Evolutionary conservation across 2,888 invertebrate species (phyloP).

Genomic region (Ochropleura leucogaster): DNA sequence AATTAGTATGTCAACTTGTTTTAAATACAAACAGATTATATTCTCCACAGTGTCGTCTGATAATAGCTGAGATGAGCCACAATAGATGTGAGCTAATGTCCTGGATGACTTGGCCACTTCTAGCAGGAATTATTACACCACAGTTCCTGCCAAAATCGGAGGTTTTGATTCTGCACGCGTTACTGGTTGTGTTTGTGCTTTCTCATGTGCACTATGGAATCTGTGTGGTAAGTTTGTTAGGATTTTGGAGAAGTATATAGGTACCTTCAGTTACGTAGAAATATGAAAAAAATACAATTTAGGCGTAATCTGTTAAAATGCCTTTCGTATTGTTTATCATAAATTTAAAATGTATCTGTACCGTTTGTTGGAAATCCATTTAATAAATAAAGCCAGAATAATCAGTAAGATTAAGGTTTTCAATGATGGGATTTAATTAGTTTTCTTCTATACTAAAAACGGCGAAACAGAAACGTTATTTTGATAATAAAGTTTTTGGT

Average conservation of each 20-base stretch:
- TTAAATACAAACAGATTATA: not conserved
- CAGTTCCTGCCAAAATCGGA: constrained; percentile 91
- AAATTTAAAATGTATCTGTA: too few relatives aligned
- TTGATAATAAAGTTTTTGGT: not conserved
- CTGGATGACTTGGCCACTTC: constrained; percentile 93
- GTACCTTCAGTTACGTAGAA: not conserved
- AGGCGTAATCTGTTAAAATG: not conserved
- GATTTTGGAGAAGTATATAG: not conserved
- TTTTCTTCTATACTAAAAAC: not conserved
- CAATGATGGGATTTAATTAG: not conserved
- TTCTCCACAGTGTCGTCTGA: constrained; percentile 95
- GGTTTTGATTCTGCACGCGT: constrained; percentile 92
- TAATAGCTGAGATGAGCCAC: constrained; percentile 98
- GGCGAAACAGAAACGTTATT: not conserved
- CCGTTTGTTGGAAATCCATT: too few relatives aligned
- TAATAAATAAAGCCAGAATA: not conserved
- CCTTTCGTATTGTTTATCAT: too few relatives aligned
- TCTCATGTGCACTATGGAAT: constrained; percentile 98
- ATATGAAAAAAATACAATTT: not conserved
- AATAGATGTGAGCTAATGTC: constrained; percentile 96
- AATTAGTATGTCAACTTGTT: not conserved
- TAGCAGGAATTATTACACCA: constrained; percentile 89
- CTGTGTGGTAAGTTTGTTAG: constrained; percentile 94
- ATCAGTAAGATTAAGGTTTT: not conserved
- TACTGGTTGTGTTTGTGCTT: constrained; percentile 92